Conservation (phyloP, 1,140 invertebrate species). For the Eriocheir sinensis region DNA sequence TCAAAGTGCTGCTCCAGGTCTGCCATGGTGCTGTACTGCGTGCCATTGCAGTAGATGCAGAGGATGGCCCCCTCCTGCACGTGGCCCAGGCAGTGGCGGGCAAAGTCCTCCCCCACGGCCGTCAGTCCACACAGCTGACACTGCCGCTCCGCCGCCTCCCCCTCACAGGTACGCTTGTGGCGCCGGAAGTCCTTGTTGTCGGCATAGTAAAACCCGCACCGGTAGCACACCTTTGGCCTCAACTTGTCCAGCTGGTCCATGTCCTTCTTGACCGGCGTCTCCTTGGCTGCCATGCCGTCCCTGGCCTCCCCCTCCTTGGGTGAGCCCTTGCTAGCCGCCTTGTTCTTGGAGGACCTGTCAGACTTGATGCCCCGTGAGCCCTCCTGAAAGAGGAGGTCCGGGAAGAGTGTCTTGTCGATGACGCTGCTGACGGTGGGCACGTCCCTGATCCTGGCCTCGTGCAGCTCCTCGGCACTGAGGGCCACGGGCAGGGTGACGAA, state of each 20-base stretch:
- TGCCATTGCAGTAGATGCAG: conserved; percentile 78
- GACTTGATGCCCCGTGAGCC: conserved; percentile 15
- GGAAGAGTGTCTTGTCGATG: conserved; percentile 77
- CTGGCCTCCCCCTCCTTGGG: conserved; percentile 52
- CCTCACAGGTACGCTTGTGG: conserved; percentile 75
- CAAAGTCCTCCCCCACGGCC: conserved; percentile 75
- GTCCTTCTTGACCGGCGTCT: conserved; percentile 68
- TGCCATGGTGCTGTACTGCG: conserved; percentile 64
- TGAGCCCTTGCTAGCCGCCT: neutral
- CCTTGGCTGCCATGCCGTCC: neutral
- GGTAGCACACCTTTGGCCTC: conserved; percentile 76
- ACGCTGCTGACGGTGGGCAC: conserved; percentile 78
- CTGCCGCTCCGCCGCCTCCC: conserved; percentile 65
- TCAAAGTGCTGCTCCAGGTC: conserved; percentile 78
- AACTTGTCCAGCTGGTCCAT: conserved; percentile 65
- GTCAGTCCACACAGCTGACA: conserved; percentile 73
- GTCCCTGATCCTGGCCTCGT: conserved; percentile 73
- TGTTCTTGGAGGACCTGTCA: conserved; percentile 60
- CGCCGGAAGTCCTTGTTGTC: conserved; percentile 74
- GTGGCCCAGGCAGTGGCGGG: conserved; percentile 74
- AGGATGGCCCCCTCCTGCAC: conserved; percentile 73
- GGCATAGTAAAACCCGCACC: conserved; percentile 72
- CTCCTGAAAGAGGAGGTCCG: conserved; percentile 70
- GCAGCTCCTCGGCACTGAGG: conserved; percentile 74
- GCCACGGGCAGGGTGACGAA: conserved; percentile 74